phyloP scores from a whole-genome alignment of 1,140 invertebrate genomes.

The Temnothorax curvispinosus region DNA sequence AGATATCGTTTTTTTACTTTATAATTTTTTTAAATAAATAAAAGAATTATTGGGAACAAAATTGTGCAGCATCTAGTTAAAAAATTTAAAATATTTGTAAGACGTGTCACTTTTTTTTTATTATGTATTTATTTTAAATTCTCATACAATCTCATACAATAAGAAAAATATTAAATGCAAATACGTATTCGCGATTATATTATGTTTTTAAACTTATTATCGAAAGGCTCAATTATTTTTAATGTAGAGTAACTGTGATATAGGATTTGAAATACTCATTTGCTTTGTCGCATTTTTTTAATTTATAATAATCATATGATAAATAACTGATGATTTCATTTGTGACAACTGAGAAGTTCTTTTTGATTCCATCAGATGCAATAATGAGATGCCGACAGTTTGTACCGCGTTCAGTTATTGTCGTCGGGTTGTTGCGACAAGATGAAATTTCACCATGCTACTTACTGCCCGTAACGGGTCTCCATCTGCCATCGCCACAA shows the following conservation, averaged over 20 bases:
- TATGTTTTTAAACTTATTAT: neutral
- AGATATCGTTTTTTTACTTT: neutral
- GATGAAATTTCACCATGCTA: conserved; percentile 41
- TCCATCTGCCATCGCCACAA: neutral
- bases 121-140: too few relatives aligned
- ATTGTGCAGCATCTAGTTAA: too few relatives aligned
- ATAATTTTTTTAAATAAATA: neutral
- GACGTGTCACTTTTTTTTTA: too few relatives aligned
- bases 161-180: too few relatives aligned
- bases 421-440: conserved; percentile 39
- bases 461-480: conserved; percentile 9
- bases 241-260: neutral
- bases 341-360: neutral
- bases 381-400: conserved; percentile 5
- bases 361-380: neutral
- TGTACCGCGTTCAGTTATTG: neutral
- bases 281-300: neutral
- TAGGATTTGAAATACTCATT: neutral
- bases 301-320: neutral
- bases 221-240: neutral
- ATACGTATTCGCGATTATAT: too few relatives aligned
- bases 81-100: too few relatives aligned
- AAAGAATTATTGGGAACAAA: too few relatives aligned
- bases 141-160: too few relatives aligned
- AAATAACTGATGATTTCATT: neutral